Evolutionary conservation across 1,140 invertebrate species (phyloP).

Genomic region (Holcopasites calliopsidis): DNA sequence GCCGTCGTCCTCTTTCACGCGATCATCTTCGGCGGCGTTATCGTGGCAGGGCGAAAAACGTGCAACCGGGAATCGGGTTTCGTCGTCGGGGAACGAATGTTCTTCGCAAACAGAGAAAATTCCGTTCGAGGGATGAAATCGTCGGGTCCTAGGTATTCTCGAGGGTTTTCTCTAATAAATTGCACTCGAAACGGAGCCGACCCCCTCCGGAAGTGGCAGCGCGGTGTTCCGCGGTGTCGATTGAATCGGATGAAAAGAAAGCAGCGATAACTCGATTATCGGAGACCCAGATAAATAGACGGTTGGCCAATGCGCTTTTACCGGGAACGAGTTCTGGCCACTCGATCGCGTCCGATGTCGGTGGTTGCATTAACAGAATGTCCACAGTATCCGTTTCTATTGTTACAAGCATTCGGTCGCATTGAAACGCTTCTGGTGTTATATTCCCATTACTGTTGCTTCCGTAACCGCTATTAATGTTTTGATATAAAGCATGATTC

Average conservation of each 20-base stretch:
- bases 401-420: neutral
- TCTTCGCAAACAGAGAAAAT: constrained; percentile 48
- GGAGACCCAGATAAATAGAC: constrained; percentile 69
- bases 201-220: constrained; percentile 54
- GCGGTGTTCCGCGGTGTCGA: constrained; percentile 43
- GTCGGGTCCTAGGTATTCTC: neutral
- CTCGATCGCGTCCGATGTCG: constrained; percentile 4
- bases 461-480: no score
- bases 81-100: no score
- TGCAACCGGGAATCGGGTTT: no score
- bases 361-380: constrained; percentile 7
- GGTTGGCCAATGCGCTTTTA: constrained; percentile 39
- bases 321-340: constrained; percentile 14
- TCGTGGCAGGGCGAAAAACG: no score
- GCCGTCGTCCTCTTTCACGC: no score
- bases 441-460: no score
- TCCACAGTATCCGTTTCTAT: constrained; percentile 25
- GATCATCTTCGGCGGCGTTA: no score
- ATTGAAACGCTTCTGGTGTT: neutral
- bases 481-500: no score
- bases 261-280: constrained; percentile 73
- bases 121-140: neutral
- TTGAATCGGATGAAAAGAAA: constrained; percentile 76
- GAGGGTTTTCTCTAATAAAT: constrained; percentile 56
- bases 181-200: constrained; percentile 54